Evolutionary conservation across 1,140 invertebrate genomes (phyloP).

Genomic region (Coptotermes formosanus): DNA sequence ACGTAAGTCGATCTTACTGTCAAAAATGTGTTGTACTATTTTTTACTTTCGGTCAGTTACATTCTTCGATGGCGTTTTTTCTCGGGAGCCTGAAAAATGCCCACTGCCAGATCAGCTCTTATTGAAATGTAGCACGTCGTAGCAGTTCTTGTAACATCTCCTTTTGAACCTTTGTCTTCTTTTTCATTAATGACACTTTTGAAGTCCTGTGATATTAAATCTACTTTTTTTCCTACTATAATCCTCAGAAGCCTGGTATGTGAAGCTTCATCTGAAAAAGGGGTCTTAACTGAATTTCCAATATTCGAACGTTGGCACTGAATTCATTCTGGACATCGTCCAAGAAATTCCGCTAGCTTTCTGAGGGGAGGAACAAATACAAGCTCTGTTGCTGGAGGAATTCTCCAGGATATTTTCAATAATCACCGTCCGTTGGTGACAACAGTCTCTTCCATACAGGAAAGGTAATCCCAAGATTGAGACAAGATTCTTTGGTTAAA

Average conservation of each 20-base stretch:
- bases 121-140: not conserved
- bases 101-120: not conserved
- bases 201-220: conserved; percentile 4
- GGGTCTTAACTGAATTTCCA: conserved; percentile 18
- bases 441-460: not conserved
- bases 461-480: not conserved
- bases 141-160: not conserved
- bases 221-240: not conserved
- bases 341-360: not conserved
- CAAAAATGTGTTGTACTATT: too few relatives aligned
- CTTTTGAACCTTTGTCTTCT: not conserved
- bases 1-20: too few relatives aligned
- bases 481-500: not conserved
- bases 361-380: too few relatives aligned
- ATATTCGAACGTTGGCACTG: not conserved
- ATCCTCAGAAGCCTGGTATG: not conserved
- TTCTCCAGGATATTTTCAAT: not conserved
- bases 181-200: not conserved
- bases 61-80: too few relatives aligned
- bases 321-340: not conserved
- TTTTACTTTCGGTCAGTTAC: too few relatives aligned
- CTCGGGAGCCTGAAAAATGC: too few relatives aligned
- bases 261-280: not conserved
- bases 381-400: not conserved
- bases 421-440: not conserved